These are phyloP conservation scores for Cyclophora punctaria DNA, from an alignment of 2,888 invertebrate species.

Conservation along the genomic window DNA sequence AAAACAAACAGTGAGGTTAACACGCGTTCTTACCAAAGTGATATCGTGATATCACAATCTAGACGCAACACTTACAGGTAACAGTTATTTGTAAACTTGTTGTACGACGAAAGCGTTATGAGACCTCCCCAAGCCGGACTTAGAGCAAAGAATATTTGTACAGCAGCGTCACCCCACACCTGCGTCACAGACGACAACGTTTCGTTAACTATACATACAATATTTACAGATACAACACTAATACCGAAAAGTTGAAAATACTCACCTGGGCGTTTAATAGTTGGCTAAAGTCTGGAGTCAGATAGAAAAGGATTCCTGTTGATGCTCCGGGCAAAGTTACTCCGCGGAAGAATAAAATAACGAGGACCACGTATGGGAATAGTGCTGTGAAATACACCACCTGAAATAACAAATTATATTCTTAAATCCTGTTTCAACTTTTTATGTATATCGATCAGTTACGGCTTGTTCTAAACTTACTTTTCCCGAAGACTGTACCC, in stretches of 20 bases:
- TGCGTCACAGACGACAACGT: constrained; percentile 23
- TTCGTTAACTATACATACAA: background rate
- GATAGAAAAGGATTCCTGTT: constrained; percentile 85
- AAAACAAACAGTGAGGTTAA: constrained; percentile 13
- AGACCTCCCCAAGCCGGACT: constrained; percentile 92
- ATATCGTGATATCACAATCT: background rate
- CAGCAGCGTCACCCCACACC: constrained; percentile 89
- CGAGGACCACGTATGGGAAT: constrained; percentile 83
- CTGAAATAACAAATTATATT: constrained; percentile 30
- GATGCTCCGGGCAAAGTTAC: constrained; percentile 86
- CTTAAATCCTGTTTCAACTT: background rate
- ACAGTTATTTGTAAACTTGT: constrained; percentile 88
- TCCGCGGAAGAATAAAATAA: constrained; percentile 85
- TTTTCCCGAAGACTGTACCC: constrained; percentile 87
- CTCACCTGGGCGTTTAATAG: constrained; percentile 80
- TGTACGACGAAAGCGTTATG: constrained; percentile 89
- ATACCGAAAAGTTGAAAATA: background rate
- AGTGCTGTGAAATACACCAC: constrained; percentile 86
- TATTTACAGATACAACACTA: background rate
- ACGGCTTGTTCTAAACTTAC: constrained; percentile 27
- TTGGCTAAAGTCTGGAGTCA: constrained; percentile 85
- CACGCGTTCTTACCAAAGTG: background rate
- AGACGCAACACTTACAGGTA: constrained; percentile 74
- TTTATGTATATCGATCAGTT: background rate
- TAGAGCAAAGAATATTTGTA: constrained; percentile 90